Conservation (phyloP, 2,113 vertebrate genomes). For the Callipepla californica region DNA sequence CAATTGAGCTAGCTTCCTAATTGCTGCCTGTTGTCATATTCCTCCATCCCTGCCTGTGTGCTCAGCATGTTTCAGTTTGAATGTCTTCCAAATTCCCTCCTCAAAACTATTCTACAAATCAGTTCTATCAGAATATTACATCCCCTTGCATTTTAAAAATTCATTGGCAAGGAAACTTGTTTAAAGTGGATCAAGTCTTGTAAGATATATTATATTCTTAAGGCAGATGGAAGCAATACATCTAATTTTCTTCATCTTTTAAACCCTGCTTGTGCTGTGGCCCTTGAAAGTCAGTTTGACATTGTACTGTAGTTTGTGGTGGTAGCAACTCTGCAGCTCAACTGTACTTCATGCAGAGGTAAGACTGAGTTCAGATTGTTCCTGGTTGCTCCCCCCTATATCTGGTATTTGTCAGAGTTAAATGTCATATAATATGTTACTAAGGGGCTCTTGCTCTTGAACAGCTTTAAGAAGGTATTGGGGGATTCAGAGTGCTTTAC, state of each 20-base stretch:
- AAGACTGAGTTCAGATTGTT: not conserved
- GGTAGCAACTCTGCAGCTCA: not conserved
- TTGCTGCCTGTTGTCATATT: not conserved
- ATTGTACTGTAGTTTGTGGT: not conserved
- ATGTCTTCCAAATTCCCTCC: not conserved
- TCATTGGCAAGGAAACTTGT: not conserved
- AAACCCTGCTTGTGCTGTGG: not conserved
- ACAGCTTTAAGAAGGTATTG: not conserved
- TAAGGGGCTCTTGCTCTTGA: not conserved
- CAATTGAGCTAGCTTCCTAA: not conserved
- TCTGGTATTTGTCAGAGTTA: not conserved
- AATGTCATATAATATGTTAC: not conserved
- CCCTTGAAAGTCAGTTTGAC: not conserved
- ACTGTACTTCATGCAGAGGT: not conserved
- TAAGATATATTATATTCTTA: not conserved
- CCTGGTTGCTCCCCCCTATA: not conserved
- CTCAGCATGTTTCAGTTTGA: not conserved
- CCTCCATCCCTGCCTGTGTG: not conserved
- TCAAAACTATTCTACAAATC: not conserved
- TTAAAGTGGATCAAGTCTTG: constrained; percentile 9
- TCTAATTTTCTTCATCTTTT: not conserved
- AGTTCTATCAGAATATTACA: constrained; percentile 5
- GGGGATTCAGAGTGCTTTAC: not conserved
- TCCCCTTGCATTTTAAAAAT: constrained; percentile 9
- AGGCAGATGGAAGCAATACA: not conserved